Base-by-base conservation (phyloP, 2,113 vertebrate species). In the Protomyctophum bolini region DNA sequence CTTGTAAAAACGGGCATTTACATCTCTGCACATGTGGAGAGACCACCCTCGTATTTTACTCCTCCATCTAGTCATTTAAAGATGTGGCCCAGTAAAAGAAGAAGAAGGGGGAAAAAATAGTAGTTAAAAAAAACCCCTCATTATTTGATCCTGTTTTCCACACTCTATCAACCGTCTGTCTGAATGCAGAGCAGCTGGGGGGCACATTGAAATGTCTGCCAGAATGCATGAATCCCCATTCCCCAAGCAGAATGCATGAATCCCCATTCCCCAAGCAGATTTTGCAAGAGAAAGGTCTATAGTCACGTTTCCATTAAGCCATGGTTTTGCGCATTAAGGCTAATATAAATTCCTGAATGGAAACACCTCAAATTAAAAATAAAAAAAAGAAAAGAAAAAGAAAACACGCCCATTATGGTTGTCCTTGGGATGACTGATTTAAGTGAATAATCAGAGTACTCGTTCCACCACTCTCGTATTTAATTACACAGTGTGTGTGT, bases 161-260 rank as follows among this genome's bases (percentile, higher is more conserved):
- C 74, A 73, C 70, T 77, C 46, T 68, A 62, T 77, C 75, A 72
- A 47, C 62, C 70, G 15, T 41, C 58, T 59, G 60, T 29, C n/a
- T 6, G 69, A 82, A 29, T 67, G 70, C 82, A 54, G 69, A 84
- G 84, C 85, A 88, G 80, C 86, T 86, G 87, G 87, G 71, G 51
- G 80, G 76, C 84, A 86, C 71, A 55, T 70, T 67, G 46, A 58
- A 74, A 83, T 76, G 63, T 60, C 74, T 75, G 70, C 70, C 72
- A 59, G 75, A 79, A 80, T 71, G 64, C 63, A 70, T 75, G 73
- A 51, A 21, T 21, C 21, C 21, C 21, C 21, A 21, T 21, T 21
- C 21, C 21, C 21, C 21, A 21, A 21, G 21, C 21, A 21, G 21
- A 1, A 2, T 21, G 21, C 63, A 70, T 75, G 73, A 51, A 21